Percentiles rank a stretch among this genome's conserved stretches.
phyloP scores from a whole-genome alignment of 2,888 invertebrate genomes.

The Drosophila borealis region DNA sequence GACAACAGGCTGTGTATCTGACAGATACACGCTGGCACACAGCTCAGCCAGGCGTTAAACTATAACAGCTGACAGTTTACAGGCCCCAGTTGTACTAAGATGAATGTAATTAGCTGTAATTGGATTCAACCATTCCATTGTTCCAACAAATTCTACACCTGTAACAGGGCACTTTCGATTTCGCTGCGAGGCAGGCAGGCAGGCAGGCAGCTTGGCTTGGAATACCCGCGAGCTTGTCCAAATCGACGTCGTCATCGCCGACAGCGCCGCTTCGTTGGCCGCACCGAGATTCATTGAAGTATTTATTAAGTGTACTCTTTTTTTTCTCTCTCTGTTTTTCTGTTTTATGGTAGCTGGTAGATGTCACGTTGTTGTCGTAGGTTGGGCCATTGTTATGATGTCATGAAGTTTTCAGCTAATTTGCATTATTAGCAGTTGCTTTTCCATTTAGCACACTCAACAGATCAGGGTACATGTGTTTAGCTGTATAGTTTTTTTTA shows the following conservation, averaged over 20 bases:
- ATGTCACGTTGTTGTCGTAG: conserved; percentile 67
- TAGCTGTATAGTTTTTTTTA: neutral
- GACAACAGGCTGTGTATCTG: neutral
- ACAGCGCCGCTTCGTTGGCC: neutral
- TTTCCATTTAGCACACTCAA: conserved; percentile 13
- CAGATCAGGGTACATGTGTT: conserved; percentile 23
- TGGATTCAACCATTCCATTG: conserved; percentile 44
- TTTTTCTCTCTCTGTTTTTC: conserved; percentile 18
- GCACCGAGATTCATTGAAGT: conserved; percentile 39
- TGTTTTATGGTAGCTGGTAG: conserved; percentile 7
- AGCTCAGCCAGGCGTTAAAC: conserved; percentile 66
- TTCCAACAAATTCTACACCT: conserved; percentile 22
- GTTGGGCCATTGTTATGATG: conserved; percentile 64
- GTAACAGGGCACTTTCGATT: conserved; percentile 62
- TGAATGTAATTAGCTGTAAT: conserved; percentile 43
- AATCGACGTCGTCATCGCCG: conserved; percentile 32
- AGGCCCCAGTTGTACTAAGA: conserved; percentile 41
- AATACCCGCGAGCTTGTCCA: conserved; percentile 35
- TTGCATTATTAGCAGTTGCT: conserved; percentile 64
- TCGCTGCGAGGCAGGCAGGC: conserved; percentile 25
- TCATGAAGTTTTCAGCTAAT: conserved; percentile 67
- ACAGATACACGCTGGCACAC: conserved; percentile 11
- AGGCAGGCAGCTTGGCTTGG: conserved; percentile 26
- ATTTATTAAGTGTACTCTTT: conserved; percentile 25
- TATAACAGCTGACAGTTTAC: conserved; percentile 61